These are phyloP conservation scores for Ariolimax columbianus DNA, from an alignment of 2,888 invertebrate genomes.

Conservation along the genomic window DNA sequence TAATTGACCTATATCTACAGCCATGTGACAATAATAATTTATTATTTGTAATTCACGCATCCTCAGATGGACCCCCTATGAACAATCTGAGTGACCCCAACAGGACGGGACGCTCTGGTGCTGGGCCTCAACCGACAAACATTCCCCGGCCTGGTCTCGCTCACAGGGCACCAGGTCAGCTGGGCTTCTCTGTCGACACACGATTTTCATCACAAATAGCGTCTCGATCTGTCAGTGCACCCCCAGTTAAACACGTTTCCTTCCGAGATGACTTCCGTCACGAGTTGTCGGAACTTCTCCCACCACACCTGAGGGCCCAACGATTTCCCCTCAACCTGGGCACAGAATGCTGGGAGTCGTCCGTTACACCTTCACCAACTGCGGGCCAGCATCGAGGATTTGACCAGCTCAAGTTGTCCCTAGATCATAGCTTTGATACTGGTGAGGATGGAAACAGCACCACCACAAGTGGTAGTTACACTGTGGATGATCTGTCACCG, in stretches of 20 bases:
- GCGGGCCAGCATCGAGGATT: background rate
- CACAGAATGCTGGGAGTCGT: slow-evolving; percentile 19
- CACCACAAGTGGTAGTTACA: slow-evolving; percentile 58
- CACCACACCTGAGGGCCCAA: background rate
- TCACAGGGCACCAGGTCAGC: slow-evolving; percentile 4
- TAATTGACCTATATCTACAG: background rate
- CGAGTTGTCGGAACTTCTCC: slow-evolving; percentile 45
- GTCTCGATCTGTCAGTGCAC: slow-evolving; percentile 35
- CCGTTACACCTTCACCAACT: background rate
- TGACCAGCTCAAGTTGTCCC: slow-evolving; percentile 41
- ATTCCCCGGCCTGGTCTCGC: slow-evolving; percentile 36
- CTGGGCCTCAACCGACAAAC: slow-evolving; percentile 24
- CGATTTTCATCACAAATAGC: slow-evolving; percentile 3
- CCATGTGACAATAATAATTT: background rate
- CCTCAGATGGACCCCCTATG: slow-evolving; percentile 9
- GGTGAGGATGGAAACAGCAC: slow-evolving; percentile 58
- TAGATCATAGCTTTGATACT: slow-evolving; percentile 55
- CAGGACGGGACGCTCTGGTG: background rate
- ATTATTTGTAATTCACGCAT: background rate
- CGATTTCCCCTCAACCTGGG: background rate
- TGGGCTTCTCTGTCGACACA: slow-evolving; percentile 28
- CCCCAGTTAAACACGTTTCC: slow-evolving; percentile 55
- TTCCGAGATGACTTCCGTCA: slow-evolving; percentile 53
- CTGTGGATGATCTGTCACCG: slow-evolving; percentile 52
- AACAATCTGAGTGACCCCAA: slow-evolving; percentile 45